phyloP scores from a whole-genome alignment of 2,888 invertebrate genomes.

The Tiliacea citrago region DNA sequence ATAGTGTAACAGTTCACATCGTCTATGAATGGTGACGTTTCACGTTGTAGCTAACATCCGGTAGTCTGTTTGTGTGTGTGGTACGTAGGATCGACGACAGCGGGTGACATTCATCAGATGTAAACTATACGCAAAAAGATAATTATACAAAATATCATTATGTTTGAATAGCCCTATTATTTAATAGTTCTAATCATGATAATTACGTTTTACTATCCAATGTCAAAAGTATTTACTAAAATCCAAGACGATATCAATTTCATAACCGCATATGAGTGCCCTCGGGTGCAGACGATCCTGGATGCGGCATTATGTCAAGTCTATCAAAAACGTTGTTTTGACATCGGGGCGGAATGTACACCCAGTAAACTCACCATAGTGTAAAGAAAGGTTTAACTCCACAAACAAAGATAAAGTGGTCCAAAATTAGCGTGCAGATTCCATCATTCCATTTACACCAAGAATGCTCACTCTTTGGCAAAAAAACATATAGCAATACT shows the following conservation, averaged over 20 bases:
- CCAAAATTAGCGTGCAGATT: neutral
- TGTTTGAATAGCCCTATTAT: neutral
- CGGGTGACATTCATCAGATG: conserved; percentile 15
- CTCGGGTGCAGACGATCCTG: neutral
- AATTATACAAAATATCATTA: neutral
- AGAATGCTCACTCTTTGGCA: neutral
- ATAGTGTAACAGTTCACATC: conserved; percentile 68
- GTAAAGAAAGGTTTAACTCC: neutral
- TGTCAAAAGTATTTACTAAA: neutral
- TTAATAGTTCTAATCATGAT: neutral
- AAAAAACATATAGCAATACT: neutral
- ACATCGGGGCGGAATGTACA: too few relatives aligned
- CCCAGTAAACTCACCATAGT: neutral
- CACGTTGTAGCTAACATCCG: conserved; percentile 63
- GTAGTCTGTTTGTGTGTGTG: conserved; percentile 45
- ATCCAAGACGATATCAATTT: neutral
- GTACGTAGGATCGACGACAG: conserved; percentile 40
- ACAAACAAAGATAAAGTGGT: neutral
- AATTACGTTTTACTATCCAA: neutral
- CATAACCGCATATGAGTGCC: neutral
- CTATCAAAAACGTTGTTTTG: neutral
- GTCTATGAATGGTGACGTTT: conserved; percentile 64
- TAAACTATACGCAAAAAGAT: neutral
- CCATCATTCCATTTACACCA: neutral
- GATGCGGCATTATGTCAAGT: neutral